Conservation (phyloP, 2,888 invertebrate genomes). For the Lasioglossum lativentre region DNA sequence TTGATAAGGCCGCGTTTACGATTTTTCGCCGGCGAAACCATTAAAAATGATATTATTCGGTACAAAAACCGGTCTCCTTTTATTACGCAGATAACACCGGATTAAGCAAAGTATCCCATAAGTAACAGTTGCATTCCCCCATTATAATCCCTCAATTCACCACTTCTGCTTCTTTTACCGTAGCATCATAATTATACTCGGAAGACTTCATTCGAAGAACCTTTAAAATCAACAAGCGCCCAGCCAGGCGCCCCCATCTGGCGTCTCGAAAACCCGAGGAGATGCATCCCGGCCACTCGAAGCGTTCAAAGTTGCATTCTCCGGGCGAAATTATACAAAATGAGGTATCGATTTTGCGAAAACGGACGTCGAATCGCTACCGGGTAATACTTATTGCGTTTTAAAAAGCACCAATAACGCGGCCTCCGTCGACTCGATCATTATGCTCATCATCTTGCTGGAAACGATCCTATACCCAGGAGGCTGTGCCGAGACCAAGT, state of each 20-base stretch:
- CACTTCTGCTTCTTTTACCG: not conserved
- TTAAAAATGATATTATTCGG: slow-evolving; percentile 7
- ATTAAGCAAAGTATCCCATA: slow-evolving; percentile 19
- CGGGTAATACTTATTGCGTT: slow-evolving; percentile 12
- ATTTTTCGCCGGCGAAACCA: not conserved
- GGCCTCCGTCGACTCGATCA: slow-evolving; percentile 18
- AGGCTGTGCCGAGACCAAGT: not conserved
- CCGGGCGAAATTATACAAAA: slow-evolving; percentile 3
- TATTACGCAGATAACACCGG: slow-evolving; percentile 9
- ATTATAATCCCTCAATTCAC: slow-evolving; percentile 19
- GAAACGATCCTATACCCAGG: slow-evolving; percentile 12
- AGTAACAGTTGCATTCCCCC: slow-evolving; percentile 11
- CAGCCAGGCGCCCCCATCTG: not conserved
- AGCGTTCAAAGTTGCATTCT: not conserved
- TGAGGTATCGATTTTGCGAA: slow-evolving; percentile 19
- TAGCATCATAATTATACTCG: slow-evolving; percentile 13
- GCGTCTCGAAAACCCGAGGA: not conserved
- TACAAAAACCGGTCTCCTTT: not conserved
- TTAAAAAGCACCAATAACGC: not conserved
- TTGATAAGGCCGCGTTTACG: not conserved
- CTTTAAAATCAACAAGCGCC: slow-evolving; percentile 9
- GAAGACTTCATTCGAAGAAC: slow-evolving; percentile 25
- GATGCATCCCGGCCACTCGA: not conserved
- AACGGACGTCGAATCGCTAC: slow-evolving; percentile 12
- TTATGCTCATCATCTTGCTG: slow-evolving; percentile 17